Evolutionary conservation across 2,113 vertebrate species (phyloP), one percentile per base, ranked within the genome.

Genomic region (Mellivora capensis): DNA sequence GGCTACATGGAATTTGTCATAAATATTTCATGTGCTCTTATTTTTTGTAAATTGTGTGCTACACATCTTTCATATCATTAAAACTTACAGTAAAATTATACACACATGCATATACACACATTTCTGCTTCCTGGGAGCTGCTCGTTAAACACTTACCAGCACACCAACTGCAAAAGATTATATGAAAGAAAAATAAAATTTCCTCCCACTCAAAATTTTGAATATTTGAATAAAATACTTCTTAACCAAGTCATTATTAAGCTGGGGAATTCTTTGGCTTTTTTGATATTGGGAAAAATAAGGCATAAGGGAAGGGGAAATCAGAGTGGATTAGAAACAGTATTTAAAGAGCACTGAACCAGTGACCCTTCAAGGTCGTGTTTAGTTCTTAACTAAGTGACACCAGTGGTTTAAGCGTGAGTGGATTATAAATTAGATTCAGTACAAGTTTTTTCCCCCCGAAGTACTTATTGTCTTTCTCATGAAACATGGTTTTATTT

Each of bases 221-320:
- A 97, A 82, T 39, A 97, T 59, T 81, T 90, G 23, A 90, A 96
- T 80, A 93, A 74, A 49, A 91, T 21, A 69, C 18, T 86, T 91
- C n/a, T 57, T 97, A 90, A 49, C 4, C 14, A 85, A 96, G 44
- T 96, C 2, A 77, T 88, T 94, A 82, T 94, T 89, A 82, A 89
- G n/a, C 47, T 95, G 29, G 23, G 21, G 13, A 93, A 80, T 86
- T 76, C 52, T 90, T 94, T 93, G 37, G 54, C 29, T 25, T 85
- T 91, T 96, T 67, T 83, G 12, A n/a, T 89, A 64, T 59, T 42
- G 67, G 13, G 14, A 17, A 93, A 93, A 95, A 47, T 61, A 95
- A 76, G 15, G 8, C 39, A 87, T 37, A 86, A 87, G 80, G 13
- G 15, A 93, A 49, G 42, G 74, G 74, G n/a, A 44, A 76, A 81